Conservation (phyloP, 2,113 vertebrate species). For the Mesoclemmys tuberculata region DNA sequence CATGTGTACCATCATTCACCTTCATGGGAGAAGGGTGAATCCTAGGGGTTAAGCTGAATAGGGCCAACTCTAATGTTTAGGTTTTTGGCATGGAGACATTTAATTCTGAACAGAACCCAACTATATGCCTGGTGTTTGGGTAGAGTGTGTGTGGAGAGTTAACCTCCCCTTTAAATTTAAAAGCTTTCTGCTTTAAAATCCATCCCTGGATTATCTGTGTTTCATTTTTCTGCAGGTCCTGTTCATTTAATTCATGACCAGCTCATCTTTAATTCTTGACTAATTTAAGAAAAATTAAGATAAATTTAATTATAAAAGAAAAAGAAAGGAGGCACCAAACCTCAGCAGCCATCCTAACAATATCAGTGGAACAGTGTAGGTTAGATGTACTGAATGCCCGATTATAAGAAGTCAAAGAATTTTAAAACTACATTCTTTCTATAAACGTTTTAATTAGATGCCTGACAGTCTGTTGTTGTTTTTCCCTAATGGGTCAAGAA, state of each 20-base stretch:
- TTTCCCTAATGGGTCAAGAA: background rate
- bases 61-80: too few species aligned
- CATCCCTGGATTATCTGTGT: background rate
- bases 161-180: background rate
- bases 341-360: background rate
- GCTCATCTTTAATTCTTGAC: background rate
- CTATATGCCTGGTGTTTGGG: too few species aligned
- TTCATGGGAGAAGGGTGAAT: too few species aligned
- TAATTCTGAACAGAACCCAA: too few species aligned
- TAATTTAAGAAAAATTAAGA: background rate
- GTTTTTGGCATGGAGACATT: too few species aligned
- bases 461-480: background rate
- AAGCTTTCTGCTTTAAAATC: background rate
- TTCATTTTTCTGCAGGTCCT: background rate
- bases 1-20: too few species aligned
- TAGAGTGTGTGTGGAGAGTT: too few species aligned
- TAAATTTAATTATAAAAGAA: background rate
- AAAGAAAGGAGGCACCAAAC: background rate
- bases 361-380: background rate
- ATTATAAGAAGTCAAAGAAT: background rate
- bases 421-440: background rate
- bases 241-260: background rate
- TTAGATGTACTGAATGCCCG: background rate
- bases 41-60: too few species aligned
- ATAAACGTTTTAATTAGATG: background rate